Conservation (phyloP, 2,113 vertebrate genomes). For the Daphoenositta chrysoptera region DNA sequence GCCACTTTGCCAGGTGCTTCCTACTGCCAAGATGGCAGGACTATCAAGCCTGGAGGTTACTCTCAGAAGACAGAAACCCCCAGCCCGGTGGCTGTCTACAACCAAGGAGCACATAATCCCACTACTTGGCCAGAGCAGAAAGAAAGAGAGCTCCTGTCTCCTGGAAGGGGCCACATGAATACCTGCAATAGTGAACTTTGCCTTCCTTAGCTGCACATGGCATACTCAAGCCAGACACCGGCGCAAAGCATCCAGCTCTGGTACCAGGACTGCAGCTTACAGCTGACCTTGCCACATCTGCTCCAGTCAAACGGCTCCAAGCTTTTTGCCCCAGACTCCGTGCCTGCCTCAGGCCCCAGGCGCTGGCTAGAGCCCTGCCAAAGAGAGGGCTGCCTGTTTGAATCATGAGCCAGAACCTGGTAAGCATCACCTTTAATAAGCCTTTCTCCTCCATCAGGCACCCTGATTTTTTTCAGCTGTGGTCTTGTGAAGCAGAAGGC, state of each 20-base stretch:
- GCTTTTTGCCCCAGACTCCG: neutral
- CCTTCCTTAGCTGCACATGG: neutral
- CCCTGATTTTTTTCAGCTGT: neutral
- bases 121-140: neutral
- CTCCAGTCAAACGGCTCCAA: neutral
- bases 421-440: slow-evolving; percentile 20
- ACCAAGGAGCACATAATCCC: neutral
- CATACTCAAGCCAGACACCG: neutral
- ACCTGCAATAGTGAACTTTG: neutral
- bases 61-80: neutral
- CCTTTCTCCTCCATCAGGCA: neutral
- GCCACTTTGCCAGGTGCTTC: neutral
- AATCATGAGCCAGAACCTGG: neutral
- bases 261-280: neutral
- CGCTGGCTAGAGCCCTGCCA: neutral
- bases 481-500: neutral
- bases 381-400: neutral
- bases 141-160: neutral
- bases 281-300: neutral
- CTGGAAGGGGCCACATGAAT: neutral
- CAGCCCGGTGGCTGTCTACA: neutral
- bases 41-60: neutral
- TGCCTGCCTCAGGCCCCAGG: neutral
- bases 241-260: neutral
- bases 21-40: neutral